These are phyloP conservation scores for Bombus ignitus DNA, from an alignment of 1,140 invertebrate genomes.

Conservation along the genomic window DNA sequence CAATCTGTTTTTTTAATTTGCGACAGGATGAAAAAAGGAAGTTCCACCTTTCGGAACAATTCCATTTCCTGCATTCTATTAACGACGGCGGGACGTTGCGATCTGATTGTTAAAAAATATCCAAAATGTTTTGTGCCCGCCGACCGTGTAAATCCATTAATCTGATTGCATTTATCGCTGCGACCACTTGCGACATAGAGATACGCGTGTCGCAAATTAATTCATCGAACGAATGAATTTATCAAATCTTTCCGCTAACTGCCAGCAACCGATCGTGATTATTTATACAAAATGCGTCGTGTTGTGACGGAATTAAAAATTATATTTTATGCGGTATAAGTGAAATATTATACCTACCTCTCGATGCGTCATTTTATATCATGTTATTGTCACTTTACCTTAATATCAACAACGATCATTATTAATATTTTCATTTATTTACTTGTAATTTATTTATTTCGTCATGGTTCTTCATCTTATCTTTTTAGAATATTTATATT, in stretches of 20 bases:
- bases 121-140: constrained; percentile 39
- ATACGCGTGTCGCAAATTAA: constrained; percentile 12
- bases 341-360: not conserved
- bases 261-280: not conserved
- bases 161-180: constrained; percentile 19
- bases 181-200: not conserved
- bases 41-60: not conserved
- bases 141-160: constrained; percentile 16
- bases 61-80: constrained; percentile 6
- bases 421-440: too few species aligned
- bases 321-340: not conserved
- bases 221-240: not conserved
- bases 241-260: not conserved
- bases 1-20: constrained; percentile 5
- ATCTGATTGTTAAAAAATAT: constrained; percentile 7
- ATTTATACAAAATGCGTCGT: not conserved
- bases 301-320: not conserved
- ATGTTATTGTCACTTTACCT: too few species aligned
- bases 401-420: too few species aligned
- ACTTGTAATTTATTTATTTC: not conserved
- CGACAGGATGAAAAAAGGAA: too few species aligned
- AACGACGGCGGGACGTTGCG: not conserved
- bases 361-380: not conserved
- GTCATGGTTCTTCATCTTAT: not conserved
- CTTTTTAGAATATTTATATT: not conserved